Evolutionary conservation across 2,113 vertebrate genomes (phyloP).

Genomic region (Capricornis sumatraensis): DNA sequence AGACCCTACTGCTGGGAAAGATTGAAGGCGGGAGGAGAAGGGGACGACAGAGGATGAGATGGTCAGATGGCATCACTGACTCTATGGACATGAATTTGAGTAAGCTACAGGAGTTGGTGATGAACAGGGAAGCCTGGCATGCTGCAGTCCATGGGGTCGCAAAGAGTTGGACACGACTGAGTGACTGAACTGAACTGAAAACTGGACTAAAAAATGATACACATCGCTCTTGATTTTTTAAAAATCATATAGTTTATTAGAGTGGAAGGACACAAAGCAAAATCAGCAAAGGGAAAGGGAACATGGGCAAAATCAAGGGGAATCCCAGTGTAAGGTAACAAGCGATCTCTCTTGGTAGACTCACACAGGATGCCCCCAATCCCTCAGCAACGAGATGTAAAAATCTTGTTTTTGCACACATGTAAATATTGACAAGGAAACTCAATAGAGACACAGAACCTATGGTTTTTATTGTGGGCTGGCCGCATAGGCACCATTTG

Average conservation of each 20-base stretch:
- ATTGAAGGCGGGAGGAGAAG: background rate
- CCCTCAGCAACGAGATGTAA: background rate
- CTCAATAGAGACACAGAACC: background rate
- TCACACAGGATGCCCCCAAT: background rate
- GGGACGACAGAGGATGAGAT: background rate
- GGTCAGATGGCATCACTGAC: background rate
- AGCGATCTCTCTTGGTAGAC: background rate
- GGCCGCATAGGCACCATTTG: background rate
- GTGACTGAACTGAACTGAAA: background rate
- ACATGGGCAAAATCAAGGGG: background rate
- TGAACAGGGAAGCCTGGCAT: background rate
- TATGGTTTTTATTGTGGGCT: background rate
- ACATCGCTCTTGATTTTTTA: background rate
- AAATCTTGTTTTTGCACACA: background rate
- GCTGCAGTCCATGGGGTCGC: background rate
- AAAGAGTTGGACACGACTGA: background rate
- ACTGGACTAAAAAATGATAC: background rate
- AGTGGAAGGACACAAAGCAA: background rate
- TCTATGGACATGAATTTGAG: background rate
- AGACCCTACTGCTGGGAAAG: background rate
- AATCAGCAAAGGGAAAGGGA: background rate
- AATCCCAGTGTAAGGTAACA: background rate
- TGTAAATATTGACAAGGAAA: background rate
- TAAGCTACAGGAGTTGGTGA: background rate
- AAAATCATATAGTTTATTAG: background rate